Evolutionary conservation across 2,113 vertebrate species (phyloP).

Genomic region (Gymnarchus niloticus): DNA sequence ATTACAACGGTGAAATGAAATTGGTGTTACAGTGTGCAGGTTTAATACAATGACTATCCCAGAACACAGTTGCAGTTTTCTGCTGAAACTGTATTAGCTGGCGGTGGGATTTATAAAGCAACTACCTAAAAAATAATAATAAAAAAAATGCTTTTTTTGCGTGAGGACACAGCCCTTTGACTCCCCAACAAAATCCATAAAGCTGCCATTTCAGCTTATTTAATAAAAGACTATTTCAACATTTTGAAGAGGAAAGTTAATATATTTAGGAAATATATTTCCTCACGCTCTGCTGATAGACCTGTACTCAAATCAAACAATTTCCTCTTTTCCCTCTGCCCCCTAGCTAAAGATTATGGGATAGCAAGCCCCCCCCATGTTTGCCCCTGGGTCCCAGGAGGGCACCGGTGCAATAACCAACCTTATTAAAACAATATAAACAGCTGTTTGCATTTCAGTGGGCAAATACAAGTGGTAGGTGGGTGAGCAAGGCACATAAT

Average conservation of each 20-base stretch:
- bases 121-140: background rate
- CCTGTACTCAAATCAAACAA: slow-evolving; percentile 55
- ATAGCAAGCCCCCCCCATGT: slow-evolving; percentile 53
- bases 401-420: slow-evolving; percentile 57
- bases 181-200: slow-evolving; percentile 59
- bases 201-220: slow-evolving; percentile 63
- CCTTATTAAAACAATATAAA: slow-evolving; percentile 71
- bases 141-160: slow-evolving; percentile 41
- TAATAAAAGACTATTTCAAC: slow-evolving; percentile 63
- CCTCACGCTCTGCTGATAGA: slow-evolving; percentile 43
- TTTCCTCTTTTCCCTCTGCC: slow-evolving; percentile 68
- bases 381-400: slow-evolving; percentile 55
- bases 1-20: slow-evolving; percentile 31
- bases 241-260: slow-evolving; percentile 66
- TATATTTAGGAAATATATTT: slow-evolving; percentile 65
- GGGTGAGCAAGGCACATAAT: slow-evolving; percentile 45
- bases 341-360: slow-evolving; percentile 67
- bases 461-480: slow-evolving; percentile 38
- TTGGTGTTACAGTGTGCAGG: slow-evolving; percentile 42
- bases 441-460: slow-evolving; percentile 47
- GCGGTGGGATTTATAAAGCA: slow-evolving; percentile 50
- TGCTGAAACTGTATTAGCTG: slow-evolving; percentile 54
- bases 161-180: slow-evolving; percentile 45
- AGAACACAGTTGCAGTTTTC: slow-evolving; percentile 53
- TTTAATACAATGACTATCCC: slow-evolving; percentile 51